Conservation (phyloP, 2,888 invertebrate genomes). For the Lepidonotus clava region DNA sequence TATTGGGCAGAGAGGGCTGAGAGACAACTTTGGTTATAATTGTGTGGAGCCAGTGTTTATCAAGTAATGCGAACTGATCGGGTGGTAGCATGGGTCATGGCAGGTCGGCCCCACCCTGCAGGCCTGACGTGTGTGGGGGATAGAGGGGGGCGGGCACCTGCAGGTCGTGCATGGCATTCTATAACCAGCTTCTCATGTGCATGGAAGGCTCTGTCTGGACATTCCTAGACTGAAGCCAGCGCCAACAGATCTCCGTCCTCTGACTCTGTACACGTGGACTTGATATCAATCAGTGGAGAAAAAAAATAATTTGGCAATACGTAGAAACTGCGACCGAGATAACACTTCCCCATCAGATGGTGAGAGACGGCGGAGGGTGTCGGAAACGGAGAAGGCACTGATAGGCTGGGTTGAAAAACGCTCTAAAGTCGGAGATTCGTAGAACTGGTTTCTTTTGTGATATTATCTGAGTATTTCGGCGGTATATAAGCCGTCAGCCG, state of each 20-base stretch:
- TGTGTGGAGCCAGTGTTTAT: not conserved
- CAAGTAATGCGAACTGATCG: not conserved
- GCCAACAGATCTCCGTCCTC: too few relatives aligned
- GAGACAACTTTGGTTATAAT: not conserved
- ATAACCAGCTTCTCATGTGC: too few relatives aligned
- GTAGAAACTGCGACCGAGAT: not conserved
- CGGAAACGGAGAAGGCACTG: not conserved
- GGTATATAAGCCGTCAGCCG: not conserved
- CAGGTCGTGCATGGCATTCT: not conserved
- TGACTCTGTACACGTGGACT: not conserved
- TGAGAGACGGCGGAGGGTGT: not conserved
- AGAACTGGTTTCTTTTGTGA: not conserved
- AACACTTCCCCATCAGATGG: not conserved
- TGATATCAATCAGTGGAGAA: too few relatives aligned
- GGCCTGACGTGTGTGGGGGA: not conserved
- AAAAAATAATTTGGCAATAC: too few relatives aligned
- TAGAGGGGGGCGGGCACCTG: not conserved
- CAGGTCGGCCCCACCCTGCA: not conserved
- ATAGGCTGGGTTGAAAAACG: not conserved
- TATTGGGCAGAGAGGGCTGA: too few relatives aligned
- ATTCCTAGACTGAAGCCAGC: too few relatives aligned
- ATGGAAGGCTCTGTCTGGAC: too few relatives aligned
- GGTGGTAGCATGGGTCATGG: not conserved
- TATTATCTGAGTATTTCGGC: slow-evolving; percentile 19
- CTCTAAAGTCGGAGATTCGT: too few relatives aligned